Evolutionary conservation across 92 coral and sea anemone genomes (phyloP).

Genomic region (Pocillopora meandrina): DNA sequence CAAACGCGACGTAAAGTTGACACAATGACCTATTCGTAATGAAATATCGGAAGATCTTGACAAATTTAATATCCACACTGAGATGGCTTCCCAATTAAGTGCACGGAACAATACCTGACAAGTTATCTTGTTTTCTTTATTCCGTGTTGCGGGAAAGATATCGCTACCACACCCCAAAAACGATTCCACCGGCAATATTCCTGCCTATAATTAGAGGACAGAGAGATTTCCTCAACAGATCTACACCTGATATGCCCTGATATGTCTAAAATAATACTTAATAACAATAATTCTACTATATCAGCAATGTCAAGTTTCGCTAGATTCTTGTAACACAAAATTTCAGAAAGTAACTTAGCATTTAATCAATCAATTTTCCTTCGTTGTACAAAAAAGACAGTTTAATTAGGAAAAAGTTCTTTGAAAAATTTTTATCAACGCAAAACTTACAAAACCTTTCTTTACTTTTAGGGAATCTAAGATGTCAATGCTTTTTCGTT

Average conservation of each 20-base stretch:
- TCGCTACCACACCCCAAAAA: conserved; percentile 30
- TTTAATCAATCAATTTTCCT: conserved; percentile 21
- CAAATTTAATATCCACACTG: conserved; percentile 33
- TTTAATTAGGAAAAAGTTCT: conserved; percentile 16
- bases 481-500: not conserved
- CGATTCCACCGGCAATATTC: conserved; percentile 27
- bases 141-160: conserved; percentile 8
- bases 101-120: conserved; percentile 32
- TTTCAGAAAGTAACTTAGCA: not conserved
- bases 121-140: conserved; percentile 17
- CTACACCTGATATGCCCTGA: not conserved
- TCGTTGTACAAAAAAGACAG: not conserved
- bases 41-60: conserved; percentile 49
- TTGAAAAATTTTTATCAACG: not conserved
- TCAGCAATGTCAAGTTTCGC: not conserved
- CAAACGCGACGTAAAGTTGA: conserved; percentile 35
- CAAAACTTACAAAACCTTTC: not conserved
- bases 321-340: not conserved
- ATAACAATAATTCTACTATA: not conserved
- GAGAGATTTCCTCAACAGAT: conserved; percentile 22
- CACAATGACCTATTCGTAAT: conserved; percentile 38
- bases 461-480: not conserved
- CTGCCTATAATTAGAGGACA: conserved; percentile 13
- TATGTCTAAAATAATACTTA: not conserved
- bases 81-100: conserved; percentile 28